Evolutionary conservation across 2,797 vertebrate species (phyloP).

Genomic region (Acanthurus tractus): DNA sequence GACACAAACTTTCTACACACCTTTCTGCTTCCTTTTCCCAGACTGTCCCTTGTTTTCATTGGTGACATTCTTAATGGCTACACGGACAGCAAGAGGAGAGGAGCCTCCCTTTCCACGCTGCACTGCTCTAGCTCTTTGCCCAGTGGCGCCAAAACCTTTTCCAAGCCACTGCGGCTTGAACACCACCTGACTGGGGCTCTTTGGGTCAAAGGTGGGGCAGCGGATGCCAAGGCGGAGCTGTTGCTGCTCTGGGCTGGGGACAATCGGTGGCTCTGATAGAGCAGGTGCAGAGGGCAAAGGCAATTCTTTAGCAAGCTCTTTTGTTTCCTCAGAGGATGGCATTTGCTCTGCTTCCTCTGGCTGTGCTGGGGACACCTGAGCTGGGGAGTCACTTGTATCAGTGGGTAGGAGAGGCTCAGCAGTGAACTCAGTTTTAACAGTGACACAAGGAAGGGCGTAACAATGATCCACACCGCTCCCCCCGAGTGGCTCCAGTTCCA

Average conservation of each 20-base stretch:
- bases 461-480: constrained; percentile 56
- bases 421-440: constrained; percentile 37
- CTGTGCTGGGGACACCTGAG: constrained; percentile 22
- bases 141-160: constrained; percentile 82
- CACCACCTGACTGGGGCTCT: constrained; percentile 86
- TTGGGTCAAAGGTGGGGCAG: constrained; percentile 80
- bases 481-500: not conserved
- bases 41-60: constrained; percentile 81
- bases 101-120: constrained; percentile 70
- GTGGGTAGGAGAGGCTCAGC: constrained; percentile 8
- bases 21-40: constrained; percentile 82
- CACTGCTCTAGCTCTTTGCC: constrained; percentile 73
- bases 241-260: constrained; percentile 31
- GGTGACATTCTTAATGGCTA: constrained; percentile 68
- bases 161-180: constrained; percentile 89
- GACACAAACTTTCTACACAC: constrained; percentile 48
- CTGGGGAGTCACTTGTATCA: not conserved
- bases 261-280: constrained; percentile 20
- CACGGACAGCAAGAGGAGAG: constrained; percentile 76
- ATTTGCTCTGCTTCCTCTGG: constrained; percentile 21
- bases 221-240: constrained; percentile 59
- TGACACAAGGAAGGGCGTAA: constrained; percentile 53
- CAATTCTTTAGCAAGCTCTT: constrained; percentile 6
- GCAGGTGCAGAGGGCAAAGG: not conserved
- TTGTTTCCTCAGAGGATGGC: constrained; percentile 15